Evolutionary conservation across 2,113 vertebrate species (phyloP).

Genomic region (Prolemur simus): DNA sequence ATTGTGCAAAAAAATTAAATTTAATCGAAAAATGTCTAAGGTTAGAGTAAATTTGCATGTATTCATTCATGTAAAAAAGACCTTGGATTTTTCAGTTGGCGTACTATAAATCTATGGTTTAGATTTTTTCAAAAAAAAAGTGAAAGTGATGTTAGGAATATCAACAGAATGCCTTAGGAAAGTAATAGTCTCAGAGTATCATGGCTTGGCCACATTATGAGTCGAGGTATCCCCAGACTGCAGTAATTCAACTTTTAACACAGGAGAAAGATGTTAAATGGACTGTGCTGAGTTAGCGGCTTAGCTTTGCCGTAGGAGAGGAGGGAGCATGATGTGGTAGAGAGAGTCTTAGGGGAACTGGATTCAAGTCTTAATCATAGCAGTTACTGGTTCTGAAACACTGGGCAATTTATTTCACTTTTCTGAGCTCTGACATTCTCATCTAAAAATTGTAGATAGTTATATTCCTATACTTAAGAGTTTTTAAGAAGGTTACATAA

Average conservation of each 20-base stretch:
- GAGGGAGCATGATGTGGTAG: background rate
- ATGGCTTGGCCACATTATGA: background rate
- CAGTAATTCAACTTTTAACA: background rate
- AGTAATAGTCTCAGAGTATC: background rate
- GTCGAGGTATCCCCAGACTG: too few species aligned
- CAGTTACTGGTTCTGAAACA: slow-evolving; percentile 2
- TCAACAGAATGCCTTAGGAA: background rate
- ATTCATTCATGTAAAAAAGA: background rate
- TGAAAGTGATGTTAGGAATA: background rate
- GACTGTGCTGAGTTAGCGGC: background rate
- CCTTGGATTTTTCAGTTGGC: slow-evolving; percentile 11
- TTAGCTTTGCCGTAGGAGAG: background rate
- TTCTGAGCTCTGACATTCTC: background rate
- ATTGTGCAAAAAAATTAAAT: background rate
- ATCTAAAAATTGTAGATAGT: background rate
- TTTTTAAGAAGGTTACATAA: background rate
- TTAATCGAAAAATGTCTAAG: background rate
- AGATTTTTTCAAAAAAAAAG: background rate
- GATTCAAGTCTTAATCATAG: background rate
- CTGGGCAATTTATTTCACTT: background rate
- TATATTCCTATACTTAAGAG: background rate
- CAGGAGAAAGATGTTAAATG: background rate
- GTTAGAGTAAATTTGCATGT: background rate
- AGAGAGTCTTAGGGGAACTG: background rate
- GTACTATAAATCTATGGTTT: background rate